Evolutionary conservation across 2,113 vertebrate genomes (phyloP).

Genomic region (Paedocypris sp.): DNA sequence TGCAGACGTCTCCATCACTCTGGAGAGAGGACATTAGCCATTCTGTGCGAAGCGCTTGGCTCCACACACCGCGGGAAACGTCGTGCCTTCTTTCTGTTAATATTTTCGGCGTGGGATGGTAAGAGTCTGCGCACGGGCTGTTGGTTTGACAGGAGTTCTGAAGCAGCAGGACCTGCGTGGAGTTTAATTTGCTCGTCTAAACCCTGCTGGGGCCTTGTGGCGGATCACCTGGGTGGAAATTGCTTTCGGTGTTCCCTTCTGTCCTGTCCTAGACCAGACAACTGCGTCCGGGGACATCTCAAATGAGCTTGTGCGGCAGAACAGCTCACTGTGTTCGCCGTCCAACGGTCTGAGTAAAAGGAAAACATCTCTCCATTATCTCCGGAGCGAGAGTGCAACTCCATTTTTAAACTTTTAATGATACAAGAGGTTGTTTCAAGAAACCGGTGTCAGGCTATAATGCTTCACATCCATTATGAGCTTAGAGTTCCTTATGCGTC

Average conservation of each 20-base stretch:
- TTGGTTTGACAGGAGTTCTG: constrained; percentile 47
- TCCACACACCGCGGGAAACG: constrained; percentile 25
- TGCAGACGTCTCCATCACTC: constrained; percentile 21
- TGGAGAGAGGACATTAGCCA: constrained; percentile 30
- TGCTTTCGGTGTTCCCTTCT: constrained; percentile 59
- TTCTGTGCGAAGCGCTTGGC: constrained; percentile 23
- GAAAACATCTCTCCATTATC: constrained; percentile 5
- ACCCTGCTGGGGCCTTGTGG: constrained; percentile 48
- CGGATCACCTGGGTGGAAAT: constrained; percentile 65
- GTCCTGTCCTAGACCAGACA: constrained; percentile 12
- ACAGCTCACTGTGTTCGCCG: not conserved
- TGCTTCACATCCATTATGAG: constrained; percentile 6
- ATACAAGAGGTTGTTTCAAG: constrained; percentile 3
- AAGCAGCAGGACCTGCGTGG: constrained; percentile 26
- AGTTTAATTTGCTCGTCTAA: constrained; percentile 59
- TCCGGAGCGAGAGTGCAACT: not conserved
- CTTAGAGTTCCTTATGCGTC: not conserved
- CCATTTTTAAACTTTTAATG: constrained; percentile 11
- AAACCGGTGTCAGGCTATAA: not conserved
- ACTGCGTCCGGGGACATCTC: constrained; percentile 1
- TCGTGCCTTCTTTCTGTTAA: constrained; percentile 33
- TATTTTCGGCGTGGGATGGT: constrained; percentile 35
- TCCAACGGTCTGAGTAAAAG: not conserved
- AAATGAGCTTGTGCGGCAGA: not conserved
- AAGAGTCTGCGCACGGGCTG: constrained; percentile 31